Percentiles rank a stretch among this genome's conserved stretches.
phyloP scores from a whole-genome alignment of 2,797 vertebrate genomes.

The Hafferia zeledoni region DNA sequence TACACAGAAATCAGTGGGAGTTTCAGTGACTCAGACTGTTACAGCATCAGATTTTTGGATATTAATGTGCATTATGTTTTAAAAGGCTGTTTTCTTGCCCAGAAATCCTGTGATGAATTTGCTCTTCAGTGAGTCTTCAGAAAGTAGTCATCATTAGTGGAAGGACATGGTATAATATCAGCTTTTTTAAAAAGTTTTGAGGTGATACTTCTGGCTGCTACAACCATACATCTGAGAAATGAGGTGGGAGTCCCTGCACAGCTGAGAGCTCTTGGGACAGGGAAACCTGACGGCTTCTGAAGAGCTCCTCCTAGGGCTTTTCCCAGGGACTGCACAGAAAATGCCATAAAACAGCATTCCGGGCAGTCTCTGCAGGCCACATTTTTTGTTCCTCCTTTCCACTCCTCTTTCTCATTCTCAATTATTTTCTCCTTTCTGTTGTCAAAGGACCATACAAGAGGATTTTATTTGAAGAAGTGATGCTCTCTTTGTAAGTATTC shows the following conservation, averaged over 20 bases:
- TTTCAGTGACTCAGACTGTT: constrained; percentile 22
- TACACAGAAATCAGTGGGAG: constrained; percentile 4
- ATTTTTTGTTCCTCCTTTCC: background rate
- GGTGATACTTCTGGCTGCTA: background rate
- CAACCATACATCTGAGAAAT: background rate
- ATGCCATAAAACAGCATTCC: background rate
- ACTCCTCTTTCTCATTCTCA: background rate
- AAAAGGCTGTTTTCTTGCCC: constrained; percentile 13
- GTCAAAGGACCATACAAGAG: background rate
- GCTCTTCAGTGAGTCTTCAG: constrained; percentile 4
- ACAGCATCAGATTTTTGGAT: background rate
- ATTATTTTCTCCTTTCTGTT: background rate
- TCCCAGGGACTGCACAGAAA: background rate
- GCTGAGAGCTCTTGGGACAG: background rate
- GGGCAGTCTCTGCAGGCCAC: background rate
- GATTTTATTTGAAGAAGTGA: background rate
- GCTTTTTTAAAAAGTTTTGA: background rate
- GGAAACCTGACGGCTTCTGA: background rate
- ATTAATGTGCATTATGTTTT: background rate
- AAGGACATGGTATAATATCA: background rate
- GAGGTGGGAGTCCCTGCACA: background rate
- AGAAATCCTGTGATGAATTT: constrained; percentile 25
- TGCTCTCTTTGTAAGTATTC: background rate
- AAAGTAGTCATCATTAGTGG: background rate
- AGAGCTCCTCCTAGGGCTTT: background rate